phyloP scores from a whole-genome alignment of 2,888 invertebrate genomes.

The Xestoiulus laeticollis region DNA sequence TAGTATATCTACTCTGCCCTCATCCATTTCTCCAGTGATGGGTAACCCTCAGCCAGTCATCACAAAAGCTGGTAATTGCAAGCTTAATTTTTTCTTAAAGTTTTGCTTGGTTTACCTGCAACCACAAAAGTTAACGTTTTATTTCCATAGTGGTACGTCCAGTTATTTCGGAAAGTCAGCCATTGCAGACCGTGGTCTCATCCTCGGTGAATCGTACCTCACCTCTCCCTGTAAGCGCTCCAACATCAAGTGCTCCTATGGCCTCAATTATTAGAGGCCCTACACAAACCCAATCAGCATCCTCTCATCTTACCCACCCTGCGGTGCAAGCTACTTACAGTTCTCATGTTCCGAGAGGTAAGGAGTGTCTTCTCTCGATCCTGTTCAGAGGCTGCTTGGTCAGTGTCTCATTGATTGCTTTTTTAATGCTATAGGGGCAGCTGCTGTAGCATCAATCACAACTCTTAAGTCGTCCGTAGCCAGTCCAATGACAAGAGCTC shows the following conservation, averaged over 20 bases:
- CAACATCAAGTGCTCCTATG: slow-evolving; percentile 44
- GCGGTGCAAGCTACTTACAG: slow-evolving; percentile 48
- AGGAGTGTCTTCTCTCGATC: not conserved
- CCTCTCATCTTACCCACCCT: slow-evolving; percentile 39
- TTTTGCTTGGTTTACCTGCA: not conserved
- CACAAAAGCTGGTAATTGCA: not conserved
- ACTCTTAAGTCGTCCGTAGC: slow-evolving; percentile 73
- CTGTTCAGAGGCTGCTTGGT: too few species aligned
- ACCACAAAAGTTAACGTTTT: not conserved
- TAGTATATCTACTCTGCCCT: not conserved
- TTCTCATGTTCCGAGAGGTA: slow-evolving; percentile 53
- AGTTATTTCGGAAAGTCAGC: not conserved
- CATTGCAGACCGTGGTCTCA: not conserved
- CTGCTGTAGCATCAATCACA: slow-evolving; percentile 78
- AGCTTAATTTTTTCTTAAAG: not conserved
- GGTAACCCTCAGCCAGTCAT: not conserved
- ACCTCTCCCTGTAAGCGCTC: not conserved
- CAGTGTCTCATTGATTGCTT: not conserved
- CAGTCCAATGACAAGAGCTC: slow-evolving; percentile 54
- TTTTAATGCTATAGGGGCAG: slow-evolving; percentile 68
- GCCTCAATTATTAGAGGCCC: slow-evolving; percentile 53
- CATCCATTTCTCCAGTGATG: not conserved
- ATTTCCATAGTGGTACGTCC: not conserved
- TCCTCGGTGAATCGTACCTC: not conserved
- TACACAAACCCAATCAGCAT: not conserved